Conservation (phyloP, 2,888 invertebrate genomes). For the Rhopalosiphum nymphaeae region DNA sequence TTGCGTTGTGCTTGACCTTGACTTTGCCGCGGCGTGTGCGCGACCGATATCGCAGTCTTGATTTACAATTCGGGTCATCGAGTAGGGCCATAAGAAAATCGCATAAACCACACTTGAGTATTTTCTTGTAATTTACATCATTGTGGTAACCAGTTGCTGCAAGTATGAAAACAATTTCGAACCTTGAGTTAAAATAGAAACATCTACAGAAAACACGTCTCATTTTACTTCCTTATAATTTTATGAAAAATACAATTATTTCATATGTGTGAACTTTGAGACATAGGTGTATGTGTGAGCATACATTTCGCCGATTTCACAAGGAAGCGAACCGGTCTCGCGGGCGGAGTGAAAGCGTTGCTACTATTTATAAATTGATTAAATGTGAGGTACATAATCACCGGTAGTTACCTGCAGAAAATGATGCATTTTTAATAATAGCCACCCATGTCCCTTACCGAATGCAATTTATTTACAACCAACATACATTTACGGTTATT, state of each 20-base stretch:
- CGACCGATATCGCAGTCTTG: conserved; percentile 31
- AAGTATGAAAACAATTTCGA: not conserved
- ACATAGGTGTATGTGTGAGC: not conserved
- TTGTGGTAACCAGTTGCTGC: not conserved
- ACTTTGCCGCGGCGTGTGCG: conserved; percentile 51
- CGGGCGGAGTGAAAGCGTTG: conserved; percentile 44
- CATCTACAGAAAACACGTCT: not conserved
- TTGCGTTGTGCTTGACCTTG: conserved; percentile 40
- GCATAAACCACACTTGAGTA: not conserved
- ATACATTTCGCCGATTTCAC: conserved; percentile 47
- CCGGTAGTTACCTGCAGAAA: not conserved
- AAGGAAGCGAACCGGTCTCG: conserved; percentile 39
- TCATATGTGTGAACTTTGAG: not conserved
- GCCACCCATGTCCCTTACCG: not conserved
- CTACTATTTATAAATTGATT: not conserved
- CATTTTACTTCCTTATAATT: conserved; percentile 11
- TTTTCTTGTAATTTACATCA: not conserved
- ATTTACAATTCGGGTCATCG: conserved; percentile 40
- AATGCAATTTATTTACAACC: not conserved
- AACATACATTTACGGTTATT: conserved; percentile 47
- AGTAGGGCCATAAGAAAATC: conserved; percentile 29
- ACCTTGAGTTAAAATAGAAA: not conserved
- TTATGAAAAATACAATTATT: not conserved
- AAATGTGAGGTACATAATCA: not conserved
- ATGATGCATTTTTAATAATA: conserved; percentile 1